Base-by-base conservation (phyloP, 2,797 vertebrate species). In the Gobio occitaniae region DNA sequence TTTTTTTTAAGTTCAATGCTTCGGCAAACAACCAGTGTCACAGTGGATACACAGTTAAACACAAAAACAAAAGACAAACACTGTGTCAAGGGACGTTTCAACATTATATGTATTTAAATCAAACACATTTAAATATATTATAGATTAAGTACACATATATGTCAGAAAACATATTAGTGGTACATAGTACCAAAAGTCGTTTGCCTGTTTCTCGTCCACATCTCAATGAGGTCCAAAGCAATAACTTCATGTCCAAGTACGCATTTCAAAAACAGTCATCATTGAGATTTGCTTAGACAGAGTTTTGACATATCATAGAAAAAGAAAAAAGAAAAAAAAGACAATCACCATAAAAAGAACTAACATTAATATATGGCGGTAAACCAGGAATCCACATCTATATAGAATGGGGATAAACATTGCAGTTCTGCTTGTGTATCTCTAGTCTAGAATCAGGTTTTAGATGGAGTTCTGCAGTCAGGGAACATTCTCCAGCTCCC, bases 121-220 rank as follows among this genome's bases (percentile, higher is more conserved):
- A 97, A 97, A 98, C 97, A 99, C 97, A 97, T 97, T 99, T 95
- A 99, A 99, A 99, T 99, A 99, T 93, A 97, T 96, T 97, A 97
- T 96, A 95, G 95, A 97, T 97, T 97, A 97, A 94, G 96, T 97
- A 97, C 96, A 98, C 95, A 97, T 95, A 96, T 95, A 97, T 94
- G 92, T 97, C 94, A 95, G 95, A 97, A 96, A 96, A 95, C 96
- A 96, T 92, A 95, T 95, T 95, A 94, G 92, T 95, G 98, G 98
- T 99, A 99, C 98, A 99, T 96, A 96, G 98, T 99, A 99, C 98
- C 98, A 98, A 96, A 95, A 96, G 95, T 96, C 94, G 95, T 95
- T 85, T 86, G 95, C 95, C 94, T 96, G 94, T 94, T 95, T 96
- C 92, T 93, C 92, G 91, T 95, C 93, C 93, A 96, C 93, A 90